Evolutionary conservation across 2,888 invertebrate genomes (phyloP).

Genomic region (Chloroclystis v-ata): DNA sequence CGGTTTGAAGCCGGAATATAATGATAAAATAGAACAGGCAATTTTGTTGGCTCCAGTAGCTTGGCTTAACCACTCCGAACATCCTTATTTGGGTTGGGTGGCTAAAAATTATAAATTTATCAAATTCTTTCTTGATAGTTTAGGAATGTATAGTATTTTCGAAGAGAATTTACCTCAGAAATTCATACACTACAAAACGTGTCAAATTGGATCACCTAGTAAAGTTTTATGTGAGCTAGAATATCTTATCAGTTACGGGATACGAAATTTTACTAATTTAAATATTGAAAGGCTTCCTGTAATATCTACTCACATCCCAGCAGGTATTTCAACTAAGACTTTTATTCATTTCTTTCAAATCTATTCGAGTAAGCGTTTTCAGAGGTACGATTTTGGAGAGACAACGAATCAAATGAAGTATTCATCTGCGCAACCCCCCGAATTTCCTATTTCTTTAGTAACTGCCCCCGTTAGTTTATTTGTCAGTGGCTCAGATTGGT

Average conservation of each 20-base stretch:
- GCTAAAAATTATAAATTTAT: constrained; percentile 40
- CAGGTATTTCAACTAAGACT: constrained; percentile 55
- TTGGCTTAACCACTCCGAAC: constrained; percentile 45
- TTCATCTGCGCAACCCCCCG: constrained; percentile 44
- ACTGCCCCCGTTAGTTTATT: constrained; percentile 52
- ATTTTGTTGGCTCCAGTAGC: constrained; percentile 62
- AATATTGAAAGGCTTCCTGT: constrained; percentile 47
- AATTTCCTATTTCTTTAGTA: constrained; percentile 49
- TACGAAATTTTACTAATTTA: constrained; percentile 48
- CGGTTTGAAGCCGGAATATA: constrained; percentile 56
- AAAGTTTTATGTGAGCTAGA: constrained; percentile 53
- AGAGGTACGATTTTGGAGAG: constrained; percentile 53
- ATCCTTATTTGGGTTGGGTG: constrained; percentile 48
- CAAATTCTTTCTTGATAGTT: constrained; percentile 34
- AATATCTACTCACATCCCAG: constrained; percentile 58
- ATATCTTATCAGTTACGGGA: constrained; percentile 50
- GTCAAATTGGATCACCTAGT: constrained; percentile 38
- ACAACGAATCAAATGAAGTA: constrained; percentile 43
- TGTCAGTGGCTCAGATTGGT: constrained; percentile 59
- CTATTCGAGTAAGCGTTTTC: constrained; percentile 51
- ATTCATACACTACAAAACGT: constrained; percentile 48
- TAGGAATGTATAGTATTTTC: constrained; percentile 54
- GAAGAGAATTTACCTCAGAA: constrained; percentile 41
- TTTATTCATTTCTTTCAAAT: constrained; percentile 61
- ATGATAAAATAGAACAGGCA: constrained; percentile 57